A percentile compares a stretch with the other conserved stretches of the same genome.
Evolutionary conservation across 2,113 vertebrate species (phyloP).

Genomic region (Eudyptes chrysolophus): DNA sequence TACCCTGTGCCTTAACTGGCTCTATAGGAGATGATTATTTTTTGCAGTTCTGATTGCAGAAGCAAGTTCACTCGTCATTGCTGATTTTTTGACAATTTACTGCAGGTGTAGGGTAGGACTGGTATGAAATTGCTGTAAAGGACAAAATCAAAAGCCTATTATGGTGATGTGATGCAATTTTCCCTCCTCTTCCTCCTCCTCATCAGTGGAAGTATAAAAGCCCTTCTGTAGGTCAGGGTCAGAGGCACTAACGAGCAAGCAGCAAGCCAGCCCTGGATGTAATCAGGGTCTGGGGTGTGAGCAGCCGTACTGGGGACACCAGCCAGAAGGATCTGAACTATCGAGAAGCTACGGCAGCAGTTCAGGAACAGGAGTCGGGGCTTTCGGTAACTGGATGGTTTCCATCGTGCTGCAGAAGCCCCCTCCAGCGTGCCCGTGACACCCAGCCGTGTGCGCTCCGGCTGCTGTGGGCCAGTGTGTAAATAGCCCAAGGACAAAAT

Average conservation of each 20-base stretch:
- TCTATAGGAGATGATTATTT: accelerated
- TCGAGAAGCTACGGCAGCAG: accelerated
- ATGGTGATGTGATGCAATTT: neutral
- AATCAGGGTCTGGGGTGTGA: neutral
- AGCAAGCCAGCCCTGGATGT: neutral
- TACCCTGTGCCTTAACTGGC: accelerated
- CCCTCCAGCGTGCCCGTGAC: neutral
- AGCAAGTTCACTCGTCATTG: neutral
- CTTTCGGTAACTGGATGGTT: accelerated
- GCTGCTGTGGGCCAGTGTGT: neutral
- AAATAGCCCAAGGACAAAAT: neutral
- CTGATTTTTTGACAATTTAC: neutral
- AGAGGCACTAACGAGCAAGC: neutral
- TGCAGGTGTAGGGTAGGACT: neutral
- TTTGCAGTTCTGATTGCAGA: neutral
- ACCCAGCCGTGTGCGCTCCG: accelerated
- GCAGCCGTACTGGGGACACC: neutral
- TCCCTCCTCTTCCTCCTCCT: neutral
- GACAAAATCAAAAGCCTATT: neutral
- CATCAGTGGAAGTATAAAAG: neutral
- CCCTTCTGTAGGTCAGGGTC: neutral
- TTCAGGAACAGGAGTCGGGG: neutral
- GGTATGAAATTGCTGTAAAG: neutral
- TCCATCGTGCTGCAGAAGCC: neutral
- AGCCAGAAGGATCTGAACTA: neutral